Evolutionary conservation across 2,113 vertebrate genomes (phyloP).

Genomic region (Gopherus evgoodei): DNA sequence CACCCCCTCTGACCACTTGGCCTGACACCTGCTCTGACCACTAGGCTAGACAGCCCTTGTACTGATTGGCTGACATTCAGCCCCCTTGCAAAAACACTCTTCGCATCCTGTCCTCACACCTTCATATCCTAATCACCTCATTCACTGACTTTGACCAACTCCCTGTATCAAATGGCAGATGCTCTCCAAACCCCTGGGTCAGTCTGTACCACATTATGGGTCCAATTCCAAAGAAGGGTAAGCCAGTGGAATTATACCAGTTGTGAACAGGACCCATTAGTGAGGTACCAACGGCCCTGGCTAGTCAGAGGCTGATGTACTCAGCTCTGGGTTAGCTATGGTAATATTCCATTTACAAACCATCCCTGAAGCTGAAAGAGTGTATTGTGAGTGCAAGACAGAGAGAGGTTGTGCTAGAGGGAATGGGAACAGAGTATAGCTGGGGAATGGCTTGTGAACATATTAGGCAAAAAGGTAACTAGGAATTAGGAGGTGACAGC

Average conservation of each 20-base stretch:
- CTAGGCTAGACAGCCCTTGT: neutral
- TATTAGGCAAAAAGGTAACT: neutral
- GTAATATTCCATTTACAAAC: neutral
- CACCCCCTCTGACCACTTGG: neutral
- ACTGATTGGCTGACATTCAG: neutral
- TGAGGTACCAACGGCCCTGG: neutral
- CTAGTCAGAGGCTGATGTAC: constrained; percentile 6
- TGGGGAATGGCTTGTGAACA: neutral
- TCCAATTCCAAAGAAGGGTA: neutral
- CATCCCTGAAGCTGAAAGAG: neutral
- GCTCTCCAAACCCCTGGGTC: neutral
- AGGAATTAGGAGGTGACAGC: constrained; percentile 42
- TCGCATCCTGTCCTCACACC: neutral
- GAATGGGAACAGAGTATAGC: neutral
- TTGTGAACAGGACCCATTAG: neutral
- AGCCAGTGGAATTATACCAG: neutral
- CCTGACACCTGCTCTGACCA: neutral
- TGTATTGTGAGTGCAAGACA: neutral
- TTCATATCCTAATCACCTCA: neutral
- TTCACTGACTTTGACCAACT: fast-evolving
- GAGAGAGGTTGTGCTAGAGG: neutral
- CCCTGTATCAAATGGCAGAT: neutral
- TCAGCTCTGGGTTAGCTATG: constrained; percentile 36
- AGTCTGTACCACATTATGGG: neutral
- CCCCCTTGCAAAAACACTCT: neutral